phyloP scores from a whole-genome alignment of 2,113 vertebrate genomes.

The Sapayoa aenigma region DNA sequence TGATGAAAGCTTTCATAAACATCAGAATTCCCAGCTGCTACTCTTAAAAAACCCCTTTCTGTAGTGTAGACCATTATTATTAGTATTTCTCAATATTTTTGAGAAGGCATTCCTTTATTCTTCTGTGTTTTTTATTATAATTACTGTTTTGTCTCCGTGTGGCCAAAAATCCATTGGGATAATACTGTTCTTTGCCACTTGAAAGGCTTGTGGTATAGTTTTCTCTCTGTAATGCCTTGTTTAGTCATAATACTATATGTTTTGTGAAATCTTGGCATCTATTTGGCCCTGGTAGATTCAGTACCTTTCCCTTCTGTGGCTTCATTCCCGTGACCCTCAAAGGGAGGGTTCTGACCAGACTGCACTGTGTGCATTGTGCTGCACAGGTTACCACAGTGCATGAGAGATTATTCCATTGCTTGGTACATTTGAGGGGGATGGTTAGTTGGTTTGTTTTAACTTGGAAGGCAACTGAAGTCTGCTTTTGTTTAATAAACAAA shows the following conservation, averaged over 20 bases:
- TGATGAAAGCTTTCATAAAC: neutral
- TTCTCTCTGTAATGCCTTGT: neutral
- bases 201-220: neutral
- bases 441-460: neutral
- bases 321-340: neutral
- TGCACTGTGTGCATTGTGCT: neutral
- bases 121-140: neutral
- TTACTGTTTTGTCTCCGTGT: neutral
- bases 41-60: neutral
- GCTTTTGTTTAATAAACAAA: neutral
- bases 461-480: neutral
- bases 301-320: neutral
- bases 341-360: neutral
- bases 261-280: neutral
- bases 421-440: accelerated
- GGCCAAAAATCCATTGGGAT: neutral
- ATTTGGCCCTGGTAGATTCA: neutral
- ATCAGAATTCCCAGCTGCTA: neutral
- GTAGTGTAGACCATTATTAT: neutral
- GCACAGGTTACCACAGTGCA: neutral
- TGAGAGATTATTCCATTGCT: neutral
- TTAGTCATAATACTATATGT: neutral
- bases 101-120: neutral
- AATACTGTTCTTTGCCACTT: neutral
- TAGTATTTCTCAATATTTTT: neutral